These are phyloP conservation scores for Coendou prehensilis DNA, from an alignment of 2,797 vertebrate genomes.

Conservation along the genomic window DNA sequence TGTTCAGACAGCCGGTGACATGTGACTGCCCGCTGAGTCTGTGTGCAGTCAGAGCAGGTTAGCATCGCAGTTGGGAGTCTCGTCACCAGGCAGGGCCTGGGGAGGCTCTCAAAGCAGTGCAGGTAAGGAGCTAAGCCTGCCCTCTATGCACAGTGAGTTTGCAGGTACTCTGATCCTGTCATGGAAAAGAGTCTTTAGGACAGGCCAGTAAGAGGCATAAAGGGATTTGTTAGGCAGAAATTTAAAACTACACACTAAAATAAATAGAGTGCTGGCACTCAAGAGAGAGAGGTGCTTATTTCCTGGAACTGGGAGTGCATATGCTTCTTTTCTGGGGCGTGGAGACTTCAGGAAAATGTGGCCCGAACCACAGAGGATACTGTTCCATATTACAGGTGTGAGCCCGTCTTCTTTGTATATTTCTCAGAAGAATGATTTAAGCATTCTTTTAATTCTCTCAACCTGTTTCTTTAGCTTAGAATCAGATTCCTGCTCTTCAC, in stretches of 20 bases:
- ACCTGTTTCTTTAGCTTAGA: not conserved
- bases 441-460: not conserved
- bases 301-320: not conserved
- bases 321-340: not conserved
- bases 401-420: not conserved
- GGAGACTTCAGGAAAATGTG: not conserved
- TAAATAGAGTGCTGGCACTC: not conserved
- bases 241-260: not conserved
- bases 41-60: not conserved
- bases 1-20: not conserved
- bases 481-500: not conserved
- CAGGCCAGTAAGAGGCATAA: not conserved
- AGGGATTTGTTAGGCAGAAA: not conserved
- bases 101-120: not conserved
- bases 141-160: not conserved
- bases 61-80: not conserved
- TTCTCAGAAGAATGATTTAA: not conserved
- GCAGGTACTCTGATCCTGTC: not conserved
- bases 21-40: not conserved
- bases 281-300: not conserved
- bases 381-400: not conserved
- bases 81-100: not conserved
- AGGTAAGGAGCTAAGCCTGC: not conserved
- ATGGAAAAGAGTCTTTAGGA: not conserved
- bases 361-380: not conserved